Base-by-base conservation (phyloP, 2,888 invertebrate species). In the Cerceris ruficornis region DNA sequence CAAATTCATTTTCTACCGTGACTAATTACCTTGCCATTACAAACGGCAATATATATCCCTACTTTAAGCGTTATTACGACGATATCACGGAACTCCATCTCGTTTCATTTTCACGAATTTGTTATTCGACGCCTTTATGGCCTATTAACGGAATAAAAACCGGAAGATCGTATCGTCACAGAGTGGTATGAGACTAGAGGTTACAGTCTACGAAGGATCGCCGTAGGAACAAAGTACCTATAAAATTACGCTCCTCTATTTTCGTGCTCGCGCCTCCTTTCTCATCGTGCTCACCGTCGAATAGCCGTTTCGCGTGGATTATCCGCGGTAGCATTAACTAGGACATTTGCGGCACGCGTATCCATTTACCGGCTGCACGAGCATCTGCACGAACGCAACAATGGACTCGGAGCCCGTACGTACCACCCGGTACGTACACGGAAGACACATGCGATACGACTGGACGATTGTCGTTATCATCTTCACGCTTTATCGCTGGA, bases 271-370 rank as follows among this genome's bases (percentile, higher is more conserved):
- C 14, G 28, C 4, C 39, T n/a, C 28, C 39, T n/a, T 46, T 15
- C 46, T 49, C 15, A 7, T 42, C 17, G 39, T 5, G 50, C 43
- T 39, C 57, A 15, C 11, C 11, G 13, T 28, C 60, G 68, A 70
- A 80, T 61, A 64, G 61, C 54, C 74, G 58, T 72, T 77, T 54
- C 72, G 62, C 57, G 49, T 28, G 72, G 71, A 76, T 80, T 70
- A 75, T 73, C 70, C 72, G 58, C 54, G 69, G 57, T 69, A 46
- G 77, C 66, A 80, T 83, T 83, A 83, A 68, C 76, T 49, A 43
- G 75, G 72, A 75, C 83, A 73, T 80, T 68, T 75, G 66, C 46
- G 80, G 67, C 71, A 75, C 80, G 64, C 69, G 71, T 73, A 68
- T 67, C 78, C 71, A 82, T 83, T 28, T 83, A 79, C 59, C 70